Conservation (phyloP, 2,113 vertebrate species). For the Psettodes erumei region DNA sequence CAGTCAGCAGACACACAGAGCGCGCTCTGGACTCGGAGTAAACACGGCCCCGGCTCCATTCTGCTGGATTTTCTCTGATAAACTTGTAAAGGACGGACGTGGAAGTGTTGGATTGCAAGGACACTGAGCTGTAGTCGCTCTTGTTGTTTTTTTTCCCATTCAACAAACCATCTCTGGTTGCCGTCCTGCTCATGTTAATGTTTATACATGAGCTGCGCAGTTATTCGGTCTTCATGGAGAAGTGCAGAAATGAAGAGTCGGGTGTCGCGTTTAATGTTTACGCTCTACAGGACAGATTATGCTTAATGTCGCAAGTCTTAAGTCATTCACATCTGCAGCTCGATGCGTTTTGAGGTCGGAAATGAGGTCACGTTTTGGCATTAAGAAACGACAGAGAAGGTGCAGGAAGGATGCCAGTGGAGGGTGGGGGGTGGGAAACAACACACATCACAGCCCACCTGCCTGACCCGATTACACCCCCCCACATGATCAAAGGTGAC, state of each 20-base stretch:
- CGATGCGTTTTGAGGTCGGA: slow-evolving; percentile 37
- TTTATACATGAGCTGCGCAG: slow-evolving; percentile 16
- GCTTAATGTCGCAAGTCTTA: not conserved
- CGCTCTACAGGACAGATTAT: slow-evolving; percentile 17
- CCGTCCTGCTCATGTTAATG: not conserved
- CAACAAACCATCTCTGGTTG: slow-evolving; percentile 32
- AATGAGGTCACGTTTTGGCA: slow-evolving; percentile 67
- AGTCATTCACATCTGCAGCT: slow-evolving; percentile 25
- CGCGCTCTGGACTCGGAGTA: slow-evolving; percentile 53
- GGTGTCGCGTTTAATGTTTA: not conserved
- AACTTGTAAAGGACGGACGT: slow-evolving; percentile 5
- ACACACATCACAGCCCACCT: slow-evolving; percentile 36
- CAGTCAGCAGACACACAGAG: slow-evolving; percentile 63
- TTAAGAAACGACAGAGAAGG: slow-evolving; percentile 35
- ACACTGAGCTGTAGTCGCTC: not conserved
- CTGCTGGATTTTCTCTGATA: slow-evolving; percentile 45
- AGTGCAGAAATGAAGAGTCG: slow-evolving; percentile 8
- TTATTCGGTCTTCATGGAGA: not conserved
- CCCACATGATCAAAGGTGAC: slow-evolving; percentile 56
- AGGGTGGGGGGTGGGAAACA: slow-evolving; percentile 9
- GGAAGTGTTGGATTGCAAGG: slow-evolving; percentile 37
- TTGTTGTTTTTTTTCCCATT: not conserved
- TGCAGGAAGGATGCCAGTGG: slow-evolving; percentile 45
- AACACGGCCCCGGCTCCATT: slow-evolving; percentile 59
- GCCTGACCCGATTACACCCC: slow-evolving; percentile 56